Conservation (phyloP, 2,797 vertebrate species). For the Periparus ater region DNA sequence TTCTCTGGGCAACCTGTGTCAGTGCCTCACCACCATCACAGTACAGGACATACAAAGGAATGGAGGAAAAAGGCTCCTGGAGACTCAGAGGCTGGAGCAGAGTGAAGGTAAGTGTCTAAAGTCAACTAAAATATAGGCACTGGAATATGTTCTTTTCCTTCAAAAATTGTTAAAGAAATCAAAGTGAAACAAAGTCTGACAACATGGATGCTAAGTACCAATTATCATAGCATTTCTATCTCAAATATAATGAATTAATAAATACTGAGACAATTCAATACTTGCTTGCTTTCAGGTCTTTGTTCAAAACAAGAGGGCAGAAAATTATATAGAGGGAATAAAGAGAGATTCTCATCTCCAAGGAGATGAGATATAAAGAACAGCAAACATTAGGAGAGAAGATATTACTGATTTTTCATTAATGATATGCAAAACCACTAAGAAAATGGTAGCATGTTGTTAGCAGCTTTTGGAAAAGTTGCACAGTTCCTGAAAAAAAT, state of each 20-base stretch:
- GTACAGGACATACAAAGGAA: not conserved
- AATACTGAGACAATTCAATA: not conserved
- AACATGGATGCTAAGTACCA: not conserved
- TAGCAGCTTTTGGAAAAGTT: not conserved
- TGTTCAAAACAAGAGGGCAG: not conserved
- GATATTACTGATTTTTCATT: not conserved
- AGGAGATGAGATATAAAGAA: not conserved
- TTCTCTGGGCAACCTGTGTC: not conserved
- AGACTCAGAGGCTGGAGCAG: not conserved
- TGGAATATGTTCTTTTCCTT: not conserved
- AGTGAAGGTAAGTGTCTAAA: not conserved
- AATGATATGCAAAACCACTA: not conserved
- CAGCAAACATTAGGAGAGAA: not conserved
- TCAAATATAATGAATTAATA: not conserved
- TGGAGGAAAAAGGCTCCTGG: not conserved
- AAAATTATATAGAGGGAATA: not conserved
- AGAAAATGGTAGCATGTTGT: not conserved
- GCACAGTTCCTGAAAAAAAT: not conserved
- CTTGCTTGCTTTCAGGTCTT: not conserved
- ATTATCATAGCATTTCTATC: not conserved
- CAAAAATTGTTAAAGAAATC: not conserved
- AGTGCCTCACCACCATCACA: not conserved
- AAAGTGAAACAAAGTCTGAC: not conserved
- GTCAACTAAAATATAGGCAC: not conserved
- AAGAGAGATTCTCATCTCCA: not conserved